Percentiles rank a stretch among this genome's conserved stretches.
These are phyloP conservation scores for Coregonus sp. DNA, from an alignment of 2,797 vertebrate genomes.

Conservation along the genomic window DNA sequence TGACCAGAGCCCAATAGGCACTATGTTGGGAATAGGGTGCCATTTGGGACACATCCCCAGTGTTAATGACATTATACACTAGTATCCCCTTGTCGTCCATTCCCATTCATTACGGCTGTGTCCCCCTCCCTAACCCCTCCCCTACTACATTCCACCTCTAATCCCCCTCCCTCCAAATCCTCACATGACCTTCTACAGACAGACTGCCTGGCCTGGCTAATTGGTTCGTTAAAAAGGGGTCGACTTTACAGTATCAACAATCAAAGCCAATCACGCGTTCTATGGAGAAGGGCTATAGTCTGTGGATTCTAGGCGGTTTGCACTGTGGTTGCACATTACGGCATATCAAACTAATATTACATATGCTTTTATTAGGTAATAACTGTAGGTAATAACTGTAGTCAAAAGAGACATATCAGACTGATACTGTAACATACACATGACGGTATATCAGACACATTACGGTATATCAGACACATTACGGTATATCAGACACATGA, in stretches of 20 bases:
- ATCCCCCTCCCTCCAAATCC: slow-evolving; percentile 66
- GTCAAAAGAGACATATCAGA: neutral
- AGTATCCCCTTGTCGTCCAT: slow-evolving; percentile 69
- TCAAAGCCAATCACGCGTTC: slow-evolving; percentile 22
- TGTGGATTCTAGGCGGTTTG: neutral
- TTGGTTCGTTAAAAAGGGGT: slow-evolving; percentile 53
- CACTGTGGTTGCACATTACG: neutral
- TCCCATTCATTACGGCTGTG: slow-evolving; percentile 61
- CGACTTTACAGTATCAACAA: slow-evolving; percentile 44
- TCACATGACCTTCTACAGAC: slow-evolving; percentile 66
- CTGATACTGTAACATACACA: too few relatives aligned
- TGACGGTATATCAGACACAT: too few relatives aligned
- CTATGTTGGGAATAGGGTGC: too few relatives aligned
- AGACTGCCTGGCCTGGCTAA: slow-evolving; percentile 45
- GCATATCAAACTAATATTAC: neutral
- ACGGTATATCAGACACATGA: too few relatives aligned
- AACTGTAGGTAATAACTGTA: neutral
- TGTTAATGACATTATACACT: slow-evolving; percentile 67
- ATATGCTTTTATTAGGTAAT: neutral
- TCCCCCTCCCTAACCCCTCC: slow-evolving; percentile 49
- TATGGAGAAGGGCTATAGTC: neutral
- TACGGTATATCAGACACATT: too few relatives aligned
- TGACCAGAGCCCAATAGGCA: neutral
- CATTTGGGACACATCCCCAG: slow-evolving; percentile 1
- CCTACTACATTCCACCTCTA: slow-evolving; percentile 68